A percentile compares a stretch with the other conserved stretches of the same genome.
phyloP scores from a whole-genome alignment of 2,797 vertebrate species.

The Cuculus canorus region DNA sequence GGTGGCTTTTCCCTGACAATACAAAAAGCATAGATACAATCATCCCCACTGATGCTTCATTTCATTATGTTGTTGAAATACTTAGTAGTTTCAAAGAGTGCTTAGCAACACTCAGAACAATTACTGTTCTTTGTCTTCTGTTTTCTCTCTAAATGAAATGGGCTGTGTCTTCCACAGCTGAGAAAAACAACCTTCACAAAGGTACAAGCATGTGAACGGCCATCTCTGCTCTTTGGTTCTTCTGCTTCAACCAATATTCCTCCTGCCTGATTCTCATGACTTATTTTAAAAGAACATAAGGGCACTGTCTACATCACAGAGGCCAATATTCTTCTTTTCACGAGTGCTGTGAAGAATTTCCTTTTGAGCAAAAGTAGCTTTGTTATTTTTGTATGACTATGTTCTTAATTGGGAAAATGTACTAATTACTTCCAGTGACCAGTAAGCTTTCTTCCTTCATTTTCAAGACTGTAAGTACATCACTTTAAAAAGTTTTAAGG shows the following conservation, averaged over 20 bases:
- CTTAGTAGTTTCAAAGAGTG: not conserved
- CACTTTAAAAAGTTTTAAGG: not conserved
- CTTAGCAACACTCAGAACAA: not conserved
- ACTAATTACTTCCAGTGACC: not conserved
- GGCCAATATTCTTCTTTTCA: not conserved
- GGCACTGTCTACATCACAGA: not conserved
- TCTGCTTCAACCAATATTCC: not conserved
- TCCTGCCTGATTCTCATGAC: not conserved
- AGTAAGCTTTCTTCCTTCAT: not conserved
- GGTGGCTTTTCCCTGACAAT: not conserved
- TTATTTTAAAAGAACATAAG: not conserved
- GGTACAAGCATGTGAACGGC: not conserved
- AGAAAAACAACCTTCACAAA: not conserved
- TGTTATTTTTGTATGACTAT: not conserved
- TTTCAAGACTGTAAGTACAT: not conserved
- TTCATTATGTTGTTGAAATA: not conserved
- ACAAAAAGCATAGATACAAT: not conserved
- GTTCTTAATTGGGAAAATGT: not conserved
- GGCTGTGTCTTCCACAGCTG: not conserved
- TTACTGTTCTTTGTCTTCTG: not conserved
- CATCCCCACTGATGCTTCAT: not conserved
- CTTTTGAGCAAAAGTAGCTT: not conserved
- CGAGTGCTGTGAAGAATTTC: not conserved
- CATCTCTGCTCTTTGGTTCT: not conserved
- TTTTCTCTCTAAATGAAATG: not conserved